A percentile compares a stretch with the other conserved stretches of the same genome.
phyloP scores from a whole-genome alignment of 92 coral and sea anemone species.

The Heteractis magnifica region DNA sequence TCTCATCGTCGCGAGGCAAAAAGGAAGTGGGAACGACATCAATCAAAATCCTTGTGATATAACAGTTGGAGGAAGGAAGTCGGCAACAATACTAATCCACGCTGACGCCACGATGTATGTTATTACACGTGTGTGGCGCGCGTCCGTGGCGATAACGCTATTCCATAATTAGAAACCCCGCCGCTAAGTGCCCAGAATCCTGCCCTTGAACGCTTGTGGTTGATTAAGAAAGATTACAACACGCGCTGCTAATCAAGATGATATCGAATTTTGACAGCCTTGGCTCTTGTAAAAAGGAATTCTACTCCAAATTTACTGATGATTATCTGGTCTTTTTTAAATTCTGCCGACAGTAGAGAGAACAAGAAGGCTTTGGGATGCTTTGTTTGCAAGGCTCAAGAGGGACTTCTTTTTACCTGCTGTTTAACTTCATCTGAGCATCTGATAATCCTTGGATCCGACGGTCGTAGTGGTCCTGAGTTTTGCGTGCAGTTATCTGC shows the following conservation, averaged over 20 bases:
- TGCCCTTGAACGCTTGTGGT: constrained; percentile 1
- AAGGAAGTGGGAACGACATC: not conserved
- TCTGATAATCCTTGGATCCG: too few relatives aligned
- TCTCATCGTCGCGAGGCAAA: not conserved
- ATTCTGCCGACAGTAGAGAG: not conserved
- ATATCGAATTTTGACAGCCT: not conserved
- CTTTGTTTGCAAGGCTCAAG: too few relatives aligned
- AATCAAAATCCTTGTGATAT: not conserved
- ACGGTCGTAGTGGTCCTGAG: too few relatives aligned
- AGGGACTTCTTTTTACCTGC: too few relatives aligned
- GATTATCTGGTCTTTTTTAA: not conserved
- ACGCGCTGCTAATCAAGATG: not conserved
- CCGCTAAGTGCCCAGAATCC: not conserved
- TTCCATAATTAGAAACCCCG: constrained; percentile 7
- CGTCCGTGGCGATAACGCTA: not conserved
- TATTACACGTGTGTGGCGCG: not conserved
- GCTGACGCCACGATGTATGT: not conserved
- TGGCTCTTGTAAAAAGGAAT: not conserved
- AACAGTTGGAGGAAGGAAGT: not conserved
- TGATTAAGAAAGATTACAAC: constrained; percentile 1
- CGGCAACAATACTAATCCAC: not conserved
- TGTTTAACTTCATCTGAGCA: too few relatives aligned
- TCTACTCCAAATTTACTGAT: not conserved
- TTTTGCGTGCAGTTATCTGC: too few relatives aligned
- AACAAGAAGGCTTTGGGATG: too few relatives aligned